phyloP scores from a whole-genome alignment of 2,113 vertebrate genomes.

The Poeciliopsis turrubarensis region DNA sequence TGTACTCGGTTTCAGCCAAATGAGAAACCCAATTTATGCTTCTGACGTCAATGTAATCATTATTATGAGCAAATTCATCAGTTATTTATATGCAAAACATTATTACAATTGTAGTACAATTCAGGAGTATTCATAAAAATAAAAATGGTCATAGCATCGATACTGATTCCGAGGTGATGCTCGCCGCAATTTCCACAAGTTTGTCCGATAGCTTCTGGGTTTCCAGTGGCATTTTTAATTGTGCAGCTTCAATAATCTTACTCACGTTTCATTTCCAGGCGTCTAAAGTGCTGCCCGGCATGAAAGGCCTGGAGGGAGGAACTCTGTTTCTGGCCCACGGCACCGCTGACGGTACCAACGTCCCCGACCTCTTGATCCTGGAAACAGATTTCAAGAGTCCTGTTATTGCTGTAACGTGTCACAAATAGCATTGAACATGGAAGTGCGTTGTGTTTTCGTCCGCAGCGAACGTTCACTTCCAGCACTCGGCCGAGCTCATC shows the following conservation, averaged over 20 bases:
- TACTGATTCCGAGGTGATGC: too few species aligned
- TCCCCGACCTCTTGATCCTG: not conserved
- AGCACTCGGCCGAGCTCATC: slow-evolving; percentile 96
- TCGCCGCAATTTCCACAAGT: too few species aligned
- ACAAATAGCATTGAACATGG: not conserved
- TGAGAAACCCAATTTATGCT: too few species aligned
- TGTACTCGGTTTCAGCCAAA: too few species aligned
- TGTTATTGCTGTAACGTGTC: not conserved
- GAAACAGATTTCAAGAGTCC: not conserved
- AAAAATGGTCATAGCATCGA: too few species aligned
- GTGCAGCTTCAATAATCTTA: not conserved
- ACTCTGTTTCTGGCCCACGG: slow-evolving; percentile 91
- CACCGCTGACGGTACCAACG: slow-evolving; percentile 89
- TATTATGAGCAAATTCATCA: too few species aligned
- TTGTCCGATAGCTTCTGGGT: too few species aligned
- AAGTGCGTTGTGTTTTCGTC: slow-evolving; percentile 1
- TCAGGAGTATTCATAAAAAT: too few species aligned
- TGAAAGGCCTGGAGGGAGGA: slow-evolving; percentile 87
- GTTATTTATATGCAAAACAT: too few species aligned
- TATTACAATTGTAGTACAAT: too few species aligned
- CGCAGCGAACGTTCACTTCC: slow-evolving; percentile 94
- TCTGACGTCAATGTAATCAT: too few species aligned
- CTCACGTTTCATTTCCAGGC: slow-evolving; percentile 71
- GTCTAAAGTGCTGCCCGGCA: slow-evolving; percentile 86
- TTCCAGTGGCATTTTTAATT: too few species aligned